Evolutionary conservation across 2,888 invertebrate genomes (phyloP), one percentile per base, ranked within the genome.

Genomic region (Drosophila rellima): DNA sequence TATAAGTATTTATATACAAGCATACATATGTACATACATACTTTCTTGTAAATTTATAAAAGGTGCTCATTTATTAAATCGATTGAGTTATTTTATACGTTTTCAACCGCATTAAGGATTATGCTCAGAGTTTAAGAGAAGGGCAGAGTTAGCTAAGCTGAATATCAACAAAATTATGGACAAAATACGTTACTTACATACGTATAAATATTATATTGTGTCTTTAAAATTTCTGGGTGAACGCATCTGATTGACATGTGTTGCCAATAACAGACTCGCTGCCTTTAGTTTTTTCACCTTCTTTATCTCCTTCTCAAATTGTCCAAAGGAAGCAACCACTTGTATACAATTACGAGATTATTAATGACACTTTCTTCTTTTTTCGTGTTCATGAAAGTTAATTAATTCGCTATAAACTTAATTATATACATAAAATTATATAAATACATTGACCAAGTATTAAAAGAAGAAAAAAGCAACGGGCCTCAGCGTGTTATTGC

Each of bases 51-150:
- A 17, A 7, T 40, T 17, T 39, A 33, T 51, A 17, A n/a, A 62
- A 50, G 75, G 17, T 37, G 70, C 40, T 62, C 57, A 75, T 73
- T 70, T 59, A 54, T 59, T 55, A 57, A 71, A 62, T 39, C 47
- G 61, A 62, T 26, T 29, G 15, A 10, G 26, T 15, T 45, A 45
- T 15, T 15, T 15, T 8, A 45, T 8, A 45, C 26, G 8, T 11
- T 51, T 40, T 8, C 54, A 40, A 29, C 26, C 42, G 40, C 31
- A 59, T 59, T 42, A 50, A 50, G 59, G 17, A 18, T 31, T 31
- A 54, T 17, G 31, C 29, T 13, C n/a, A 6, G 40, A n/a, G 2
- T 1, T 1, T 20, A 2, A 31, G 33, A 10, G 8, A 17, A 5
- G 13, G 6, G 20, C 13, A 10, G 3, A 20, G 39, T 40, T 26